Base-by-base conservation (phyloP, 1,140 invertebrate species). In the Calliopsis andreniformis region DNA sequence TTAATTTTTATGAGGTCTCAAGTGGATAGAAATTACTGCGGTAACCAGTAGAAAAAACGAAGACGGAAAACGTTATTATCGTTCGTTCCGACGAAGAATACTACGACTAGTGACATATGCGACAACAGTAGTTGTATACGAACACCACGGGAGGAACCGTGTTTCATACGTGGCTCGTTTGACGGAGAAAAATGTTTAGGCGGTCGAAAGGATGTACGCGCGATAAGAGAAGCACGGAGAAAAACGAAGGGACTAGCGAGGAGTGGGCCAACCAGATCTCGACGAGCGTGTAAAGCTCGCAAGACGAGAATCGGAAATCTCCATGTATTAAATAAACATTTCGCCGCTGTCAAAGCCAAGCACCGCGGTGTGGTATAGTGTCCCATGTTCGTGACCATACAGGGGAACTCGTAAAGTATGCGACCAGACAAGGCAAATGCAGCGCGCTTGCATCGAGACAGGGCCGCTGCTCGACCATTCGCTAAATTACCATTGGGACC, bases 241-340 rank as follows among this genome's bases (percentile, higher is more conserved):
- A 66, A 64, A 64, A 55, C 16, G 39, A 47, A 42, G 30, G 35
- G 70, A 53, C 39, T 63, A 42, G 70, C n/a, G 58, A 25, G 32
- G 45, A 49, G 35, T 28, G 62, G 42, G 28, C 69, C 59, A 56
- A 56, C 20, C 45, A 72, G 43, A 39, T 32, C 30, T 51, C 30
- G 23, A 8, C 30, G 30, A 25, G 1, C 28, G 45, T 35, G 63
- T 42, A 45, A 23, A 28, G 12, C 45, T 23, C 16, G 23, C 32
- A 25, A 43, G 35, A 30, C n/a, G 23, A 12, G 55, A 49, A 58
- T 79, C 73, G 63, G 51, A 70, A 72, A 84, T 84, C 78, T 86
- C 75, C 61, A 78, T 82, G 79, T 66, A 84, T 85, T 84, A 79
- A 85, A 85, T 79, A 82, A 85, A 78, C 75, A 80, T 71, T 71